Evolutionary conservation across 2,888 invertebrate genomes (phyloP).

Genomic region (Fragum whitleyi): DNA sequence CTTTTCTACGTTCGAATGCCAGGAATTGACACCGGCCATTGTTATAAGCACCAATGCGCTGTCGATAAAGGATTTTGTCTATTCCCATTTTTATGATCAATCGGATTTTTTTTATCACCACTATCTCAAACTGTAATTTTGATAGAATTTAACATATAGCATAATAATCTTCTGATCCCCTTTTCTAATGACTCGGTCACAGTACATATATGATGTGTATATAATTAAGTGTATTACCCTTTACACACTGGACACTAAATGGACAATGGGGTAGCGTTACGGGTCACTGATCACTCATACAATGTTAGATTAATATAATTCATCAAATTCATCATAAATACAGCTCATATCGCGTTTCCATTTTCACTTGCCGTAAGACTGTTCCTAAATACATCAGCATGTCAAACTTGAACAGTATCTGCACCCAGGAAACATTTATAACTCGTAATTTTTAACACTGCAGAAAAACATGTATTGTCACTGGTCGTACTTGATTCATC

Average conservation of each 20-base stretch:
- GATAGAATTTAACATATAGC: too few species aligned
- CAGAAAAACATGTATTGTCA: background rate
- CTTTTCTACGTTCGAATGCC: background rate
- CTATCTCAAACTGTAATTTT: background rate
- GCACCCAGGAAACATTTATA: background rate
- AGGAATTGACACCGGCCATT: background rate
- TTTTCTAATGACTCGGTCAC: background rate
- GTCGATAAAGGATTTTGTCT: background rate
- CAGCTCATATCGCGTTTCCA: background rate
- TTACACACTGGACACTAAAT: background rate
- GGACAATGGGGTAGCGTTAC: background rate
- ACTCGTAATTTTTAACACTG: background rate
- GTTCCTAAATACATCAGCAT: background rate
- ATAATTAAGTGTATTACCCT: background rate
- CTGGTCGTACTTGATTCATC: background rate
- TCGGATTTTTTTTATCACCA: background rate
- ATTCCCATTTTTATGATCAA: background rate
- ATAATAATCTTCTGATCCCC: background rate
- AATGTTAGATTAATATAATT: background rate
- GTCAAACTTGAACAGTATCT: background rate
- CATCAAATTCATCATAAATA: background rate
- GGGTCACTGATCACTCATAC: background rate
- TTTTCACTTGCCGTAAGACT: background rate
- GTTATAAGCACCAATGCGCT: background rate
- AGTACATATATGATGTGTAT: background rate